Evolutionary conservation across 2,888 invertebrate species (phyloP).

Genomic region (Oithona nana): DNA sequence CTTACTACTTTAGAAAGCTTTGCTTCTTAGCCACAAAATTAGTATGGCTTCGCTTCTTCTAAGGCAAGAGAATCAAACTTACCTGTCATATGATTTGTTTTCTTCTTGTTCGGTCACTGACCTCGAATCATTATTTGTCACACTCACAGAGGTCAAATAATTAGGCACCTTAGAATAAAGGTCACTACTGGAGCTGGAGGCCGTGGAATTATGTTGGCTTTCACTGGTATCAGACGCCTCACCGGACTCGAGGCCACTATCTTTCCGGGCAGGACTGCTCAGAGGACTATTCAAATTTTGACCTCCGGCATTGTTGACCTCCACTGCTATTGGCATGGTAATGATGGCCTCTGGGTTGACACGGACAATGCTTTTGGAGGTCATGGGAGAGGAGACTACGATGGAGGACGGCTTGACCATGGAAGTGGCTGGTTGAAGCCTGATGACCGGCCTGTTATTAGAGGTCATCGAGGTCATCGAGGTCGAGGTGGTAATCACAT

Average conservation of each 20-base stretch:
- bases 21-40: too few relatives aligned
- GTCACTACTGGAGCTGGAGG: not conserved
- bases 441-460: not conserved
- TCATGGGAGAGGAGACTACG: not conserved
- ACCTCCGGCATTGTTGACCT: not conserved
- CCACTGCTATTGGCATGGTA: not conserved
- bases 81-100: not conserved
- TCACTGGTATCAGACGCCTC: constrained; percentile 29
- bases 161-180: constrained; percentile 6
- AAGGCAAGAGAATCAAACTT: too few relatives aligned
- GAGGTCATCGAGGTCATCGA: not conserved
- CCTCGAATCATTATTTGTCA: not conserved
- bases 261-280: constrained; percentile 24
- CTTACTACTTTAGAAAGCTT: too few relatives aligned
- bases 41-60: too few relatives aligned
- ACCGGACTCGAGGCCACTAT: constrained; percentile 30
- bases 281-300: not conserved
- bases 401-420: not conserved
- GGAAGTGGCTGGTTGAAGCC: not conserved
- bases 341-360: not conserved
- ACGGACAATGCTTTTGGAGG: not conserved
- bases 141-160: constrained; percentile 5
- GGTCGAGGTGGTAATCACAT: not conserved
- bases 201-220: not conserved
- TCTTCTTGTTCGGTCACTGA: not conserved